phyloP scores from a whole-genome alignment of 2,113 vertebrate genomes.

The Sterrhoptilus dennistouni region DNA sequence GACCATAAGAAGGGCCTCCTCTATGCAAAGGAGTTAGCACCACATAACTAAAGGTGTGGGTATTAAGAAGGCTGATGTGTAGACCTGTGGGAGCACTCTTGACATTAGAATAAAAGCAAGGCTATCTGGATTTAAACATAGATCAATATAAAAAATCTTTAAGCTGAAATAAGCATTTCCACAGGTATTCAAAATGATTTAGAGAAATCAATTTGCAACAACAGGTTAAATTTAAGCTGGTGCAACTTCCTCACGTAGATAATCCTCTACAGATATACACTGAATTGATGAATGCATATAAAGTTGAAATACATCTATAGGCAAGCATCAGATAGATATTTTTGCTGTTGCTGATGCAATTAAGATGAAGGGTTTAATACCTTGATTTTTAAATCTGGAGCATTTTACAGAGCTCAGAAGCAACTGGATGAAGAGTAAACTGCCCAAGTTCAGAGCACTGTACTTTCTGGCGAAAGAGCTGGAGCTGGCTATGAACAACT shows the following conservation, averaged over 20 bases:
- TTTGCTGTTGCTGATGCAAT: constrained; percentile 7
- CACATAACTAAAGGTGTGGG: neutral
- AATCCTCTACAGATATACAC: neutral
- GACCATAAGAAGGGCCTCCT: neutral
- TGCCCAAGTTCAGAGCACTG: accelerated
- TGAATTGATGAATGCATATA: neutral
- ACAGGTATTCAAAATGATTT: constrained; percentile 15
- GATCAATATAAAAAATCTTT: constrained; percentile 11
- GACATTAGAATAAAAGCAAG: neutral
- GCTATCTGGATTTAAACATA: neutral
- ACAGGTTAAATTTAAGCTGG: neutral
- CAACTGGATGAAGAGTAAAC: neutral
- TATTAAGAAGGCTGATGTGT: neutral
- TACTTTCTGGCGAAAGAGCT: neutral
- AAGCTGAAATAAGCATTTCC: constrained; percentile 13
- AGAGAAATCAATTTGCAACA: constrained; percentile 25
- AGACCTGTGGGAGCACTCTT: neutral
- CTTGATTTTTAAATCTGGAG: neutral
- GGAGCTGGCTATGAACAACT: accelerated
- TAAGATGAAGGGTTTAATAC: constrained; percentile 7
- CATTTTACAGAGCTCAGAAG: neutral
- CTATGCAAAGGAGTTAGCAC: neutral
- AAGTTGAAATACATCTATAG: neutral
- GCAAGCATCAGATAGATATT: neutral
- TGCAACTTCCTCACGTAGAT: neutral